Evolutionary conservation across 2,797 vertebrate genomes (phyloP).

Genomic region (Sebastes vulpes): DNA sequence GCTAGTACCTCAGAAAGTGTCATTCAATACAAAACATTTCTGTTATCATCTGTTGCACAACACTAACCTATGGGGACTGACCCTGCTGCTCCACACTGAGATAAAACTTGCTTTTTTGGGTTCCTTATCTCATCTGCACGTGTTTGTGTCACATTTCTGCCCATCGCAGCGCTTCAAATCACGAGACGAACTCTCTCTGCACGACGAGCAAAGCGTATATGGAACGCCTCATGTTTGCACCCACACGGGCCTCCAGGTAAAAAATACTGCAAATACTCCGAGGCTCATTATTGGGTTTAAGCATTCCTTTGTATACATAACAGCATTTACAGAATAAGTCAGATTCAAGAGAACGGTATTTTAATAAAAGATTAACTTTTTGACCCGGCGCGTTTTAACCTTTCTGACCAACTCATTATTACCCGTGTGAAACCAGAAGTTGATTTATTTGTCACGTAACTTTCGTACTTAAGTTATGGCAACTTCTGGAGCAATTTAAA

Average conservation of each 20-base stretch:
- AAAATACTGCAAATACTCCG: conserved; percentile 25
- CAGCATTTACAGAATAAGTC: conserved; percentile 50
- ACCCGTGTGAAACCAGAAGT: too few species aligned
- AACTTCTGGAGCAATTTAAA: too few species aligned
- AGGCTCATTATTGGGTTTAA: conserved; percentile 35
- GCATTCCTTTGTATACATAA: conserved; percentile 56
- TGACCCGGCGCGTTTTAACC: conserved; percentile 12
- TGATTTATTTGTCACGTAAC: too few species aligned
- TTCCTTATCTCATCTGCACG: not conserved
- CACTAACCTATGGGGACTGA: not conserved
- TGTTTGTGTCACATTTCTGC: not conserved
- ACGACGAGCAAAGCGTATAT: not conserved
- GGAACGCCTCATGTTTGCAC: not conserved
- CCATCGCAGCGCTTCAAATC: not conserved
- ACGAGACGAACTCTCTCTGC: not conserved
- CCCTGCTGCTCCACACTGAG: not conserved
- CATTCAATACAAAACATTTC: not conserved
- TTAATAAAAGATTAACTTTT: conserved; percentile 49
- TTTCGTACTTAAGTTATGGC: too few species aligned
- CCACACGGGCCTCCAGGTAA: not conserved
- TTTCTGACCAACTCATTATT: not conserved
- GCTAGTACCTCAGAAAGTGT: not conserved
- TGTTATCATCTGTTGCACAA: not conserved
- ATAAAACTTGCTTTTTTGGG: not conserved
- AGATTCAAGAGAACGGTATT: conserved; percentile 39